These are phyloP conservation scores for Nephrotoma flavescens DNA, from an alignment of 2,888 invertebrate genomes.

Conservation along the genomic window DNA sequence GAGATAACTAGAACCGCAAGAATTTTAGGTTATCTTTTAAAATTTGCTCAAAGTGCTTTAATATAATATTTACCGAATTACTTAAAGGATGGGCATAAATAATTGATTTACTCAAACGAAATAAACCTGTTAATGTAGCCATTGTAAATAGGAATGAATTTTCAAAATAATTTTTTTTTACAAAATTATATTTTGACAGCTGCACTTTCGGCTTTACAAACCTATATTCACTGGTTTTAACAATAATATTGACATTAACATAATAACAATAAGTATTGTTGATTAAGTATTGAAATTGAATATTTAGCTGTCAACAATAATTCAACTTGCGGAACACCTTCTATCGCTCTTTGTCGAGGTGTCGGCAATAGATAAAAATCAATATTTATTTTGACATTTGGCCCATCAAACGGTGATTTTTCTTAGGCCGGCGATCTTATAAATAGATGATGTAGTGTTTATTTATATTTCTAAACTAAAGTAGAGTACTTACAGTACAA, in stretches of 20 bases:
- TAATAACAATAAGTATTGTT: neutral
- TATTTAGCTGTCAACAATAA: neutral
- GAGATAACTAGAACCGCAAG: conserved; percentile 41
- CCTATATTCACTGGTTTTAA: neutral
- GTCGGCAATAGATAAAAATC: neutral
- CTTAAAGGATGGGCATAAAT: neutral
- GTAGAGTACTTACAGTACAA: neutral
- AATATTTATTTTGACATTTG: neutral
- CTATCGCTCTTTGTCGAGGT: neutral
- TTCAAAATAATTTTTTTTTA: no score
- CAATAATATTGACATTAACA: neutral
- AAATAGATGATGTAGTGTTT: neutral
- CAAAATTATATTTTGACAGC: no score
- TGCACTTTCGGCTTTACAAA: neutral
- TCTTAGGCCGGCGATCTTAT: neutral
- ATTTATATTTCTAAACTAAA: neutral
- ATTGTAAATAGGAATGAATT: neutral
- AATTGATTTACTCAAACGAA: neutral
- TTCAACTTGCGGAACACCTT: neutral
- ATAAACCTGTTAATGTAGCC: neutral
- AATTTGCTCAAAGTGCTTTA: neutral
- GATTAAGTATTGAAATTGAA: neutral
- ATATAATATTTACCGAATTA: neutral
- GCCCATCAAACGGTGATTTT: neutral
- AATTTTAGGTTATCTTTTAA: neutral